A percentile compares a stretch with the other conserved stretches of the same genome.
Conservation (phyloP, 2,113 vertebrate genomes). For the Carassius gibelio region DNA sequence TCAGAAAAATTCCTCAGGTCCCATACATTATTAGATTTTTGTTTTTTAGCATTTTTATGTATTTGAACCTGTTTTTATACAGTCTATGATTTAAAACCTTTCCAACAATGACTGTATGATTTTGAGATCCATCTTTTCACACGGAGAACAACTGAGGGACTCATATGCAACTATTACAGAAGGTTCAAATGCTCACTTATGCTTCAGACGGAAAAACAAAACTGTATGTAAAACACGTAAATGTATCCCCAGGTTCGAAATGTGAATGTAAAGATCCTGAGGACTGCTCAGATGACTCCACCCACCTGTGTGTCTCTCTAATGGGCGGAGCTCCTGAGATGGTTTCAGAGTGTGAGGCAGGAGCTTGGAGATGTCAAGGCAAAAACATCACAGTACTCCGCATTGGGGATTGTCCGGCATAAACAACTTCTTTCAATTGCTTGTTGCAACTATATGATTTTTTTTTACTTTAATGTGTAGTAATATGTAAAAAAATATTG, state of each 20-base stretch:
- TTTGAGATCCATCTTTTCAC: too few relatives aligned
- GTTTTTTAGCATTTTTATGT: too few relatives aligned
- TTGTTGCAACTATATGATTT: background rate
- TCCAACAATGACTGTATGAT: too few relatives aligned
- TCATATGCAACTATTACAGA: too few relatives aligned
- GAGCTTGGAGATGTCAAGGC: slow-evolving; percentile 76
- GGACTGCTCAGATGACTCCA: slow-evolving; percentile 68
- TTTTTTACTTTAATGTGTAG: background rate
- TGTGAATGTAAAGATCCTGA: slow-evolving; percentile 78
- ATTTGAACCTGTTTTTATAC: too few relatives aligned
- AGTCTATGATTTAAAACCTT: too few relatives aligned
- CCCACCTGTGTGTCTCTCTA: slow-evolving; percentile 75
- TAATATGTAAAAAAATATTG: background rate
- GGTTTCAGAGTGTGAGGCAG: slow-evolving; percentile 82
- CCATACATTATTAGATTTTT: too few relatives aligned
- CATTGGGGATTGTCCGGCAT: slow-evolving; percentile 72
- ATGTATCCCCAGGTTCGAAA: slow-evolving; percentile 45
- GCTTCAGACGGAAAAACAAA: too few relatives aligned
- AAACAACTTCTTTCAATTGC: background rate
- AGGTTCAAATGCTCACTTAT: too few relatives aligned
- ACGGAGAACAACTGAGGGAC: too few relatives aligned
- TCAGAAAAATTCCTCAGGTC: too few relatives aligned
- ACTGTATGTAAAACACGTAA: background rate
- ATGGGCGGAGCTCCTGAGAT: slow-evolving; percentile 56
- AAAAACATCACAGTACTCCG: slow-evolving; percentile 72